phyloP scores from a whole-genome alignment of 1,140 invertebrate genomes.

The Zaprionus davidi region DNA sequence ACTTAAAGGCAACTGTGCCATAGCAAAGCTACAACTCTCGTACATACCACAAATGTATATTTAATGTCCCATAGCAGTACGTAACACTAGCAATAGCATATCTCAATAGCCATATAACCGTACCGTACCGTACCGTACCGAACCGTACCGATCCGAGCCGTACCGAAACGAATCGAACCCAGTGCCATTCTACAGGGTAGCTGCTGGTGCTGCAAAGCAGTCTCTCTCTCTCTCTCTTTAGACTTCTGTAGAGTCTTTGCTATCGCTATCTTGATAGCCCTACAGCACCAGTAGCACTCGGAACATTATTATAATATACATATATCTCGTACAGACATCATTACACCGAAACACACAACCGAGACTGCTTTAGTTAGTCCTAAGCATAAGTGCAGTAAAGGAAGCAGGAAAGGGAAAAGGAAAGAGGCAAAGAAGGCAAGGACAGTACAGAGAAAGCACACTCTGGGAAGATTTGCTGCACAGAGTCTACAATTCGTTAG shows the following conservation, averaged over 20 bases:
- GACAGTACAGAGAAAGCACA: not conserved
- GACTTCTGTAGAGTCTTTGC: not conserved
- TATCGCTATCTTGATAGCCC: no score
- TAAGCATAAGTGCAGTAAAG: constrained; percentile 74
- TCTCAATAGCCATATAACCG: constrained; percentile 19
- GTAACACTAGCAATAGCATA: constrained; percentile 10
- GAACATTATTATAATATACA: constrained; percentile 10
- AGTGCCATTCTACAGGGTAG: constrained; percentile 45
- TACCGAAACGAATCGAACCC: constrained; percentile 30
- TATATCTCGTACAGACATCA: constrained; percentile 17
- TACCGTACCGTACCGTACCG: not conserved
- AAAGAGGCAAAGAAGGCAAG: constrained; percentile 1
- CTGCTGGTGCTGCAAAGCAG: constrained; percentile 6
- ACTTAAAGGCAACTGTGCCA: constrained; percentile 77
- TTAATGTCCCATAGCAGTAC: not conserved
- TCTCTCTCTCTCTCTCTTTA: not conserved
- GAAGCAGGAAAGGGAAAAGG: constrained; percentile 1
- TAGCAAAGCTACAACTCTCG: constrained; percentile 69
- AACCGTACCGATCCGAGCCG: constrained; percentile 3
- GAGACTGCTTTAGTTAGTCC: constrained; percentile 81
- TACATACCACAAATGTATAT: constrained; percentile 3
- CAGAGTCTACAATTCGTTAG: constrained; percentile 66
- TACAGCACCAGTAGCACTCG: not conserved
- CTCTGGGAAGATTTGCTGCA: constrained; percentile 60
- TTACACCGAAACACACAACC: constrained; percentile 57